Percentiles rank a stretch among this genome's conserved stretches.
Conservation (phyloP, 2,113 vertebrate genomes). For the Gymnocephalus cernua region DNA sequence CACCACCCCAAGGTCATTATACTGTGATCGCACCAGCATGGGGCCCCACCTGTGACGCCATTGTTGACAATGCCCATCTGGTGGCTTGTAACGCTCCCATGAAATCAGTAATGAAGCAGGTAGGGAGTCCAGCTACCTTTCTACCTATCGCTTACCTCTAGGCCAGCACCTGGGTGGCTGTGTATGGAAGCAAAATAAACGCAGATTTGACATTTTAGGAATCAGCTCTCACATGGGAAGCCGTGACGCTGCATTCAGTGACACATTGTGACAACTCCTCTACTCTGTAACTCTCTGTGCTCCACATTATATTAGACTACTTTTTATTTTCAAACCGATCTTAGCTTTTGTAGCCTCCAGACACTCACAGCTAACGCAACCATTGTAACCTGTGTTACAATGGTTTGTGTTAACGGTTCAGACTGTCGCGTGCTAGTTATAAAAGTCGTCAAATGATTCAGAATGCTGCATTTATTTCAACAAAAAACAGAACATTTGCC, state of each 20-base stretch:
- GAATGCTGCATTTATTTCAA: too few species aligned
- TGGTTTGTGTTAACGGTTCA: background rate
- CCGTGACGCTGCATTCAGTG: background rate
- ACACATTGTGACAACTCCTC: background rate
- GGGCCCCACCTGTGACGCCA: slow-evolving; percentile 62
- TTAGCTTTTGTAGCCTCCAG: background rate
- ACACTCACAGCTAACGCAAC: background rate
- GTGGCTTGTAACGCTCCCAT: slow-evolving; percentile 73
- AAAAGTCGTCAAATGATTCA: too few species aligned
- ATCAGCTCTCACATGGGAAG: background rate
- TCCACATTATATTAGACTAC: background rate
- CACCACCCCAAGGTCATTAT: slow-evolving; percentile 79
- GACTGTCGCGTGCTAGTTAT: too few species aligned
- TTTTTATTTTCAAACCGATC: background rate
- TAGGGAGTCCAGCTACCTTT: slow-evolving; percentile 58
- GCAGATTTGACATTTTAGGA: slow-evolving; percentile 6
- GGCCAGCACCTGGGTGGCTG: slow-evolving; percentile 39
- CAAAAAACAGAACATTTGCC: too few species aligned
- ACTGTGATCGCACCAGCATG: slow-evolving; percentile 71
- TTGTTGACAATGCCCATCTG: slow-evolving; percentile 85
- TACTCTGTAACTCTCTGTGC: too few species aligned
- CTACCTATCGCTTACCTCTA: slow-evolving; percentile 44
- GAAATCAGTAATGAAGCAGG: slow-evolving; percentile 76
- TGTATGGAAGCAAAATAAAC: background rate
- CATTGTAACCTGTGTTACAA: too few species aligned